phyloP scores from a whole-genome alignment of 2,888 invertebrate species.

The Lottia gigantea region DNA sequence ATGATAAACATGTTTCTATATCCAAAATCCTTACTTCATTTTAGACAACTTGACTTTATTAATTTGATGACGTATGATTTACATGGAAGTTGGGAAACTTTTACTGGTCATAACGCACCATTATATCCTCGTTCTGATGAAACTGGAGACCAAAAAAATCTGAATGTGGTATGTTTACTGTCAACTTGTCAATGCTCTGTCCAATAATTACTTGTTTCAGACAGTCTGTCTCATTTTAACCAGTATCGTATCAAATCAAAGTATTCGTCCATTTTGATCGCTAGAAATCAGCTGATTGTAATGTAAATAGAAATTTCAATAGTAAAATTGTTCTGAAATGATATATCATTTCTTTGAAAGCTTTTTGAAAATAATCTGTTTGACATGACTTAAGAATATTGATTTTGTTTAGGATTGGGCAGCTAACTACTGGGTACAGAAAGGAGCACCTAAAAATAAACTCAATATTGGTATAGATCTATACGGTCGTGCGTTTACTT shows the following conservation, averaged over 20 bases:
- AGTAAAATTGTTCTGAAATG: too few species aligned
- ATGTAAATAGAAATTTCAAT: too few species aligned
- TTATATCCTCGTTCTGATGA: conserved; percentile 40
- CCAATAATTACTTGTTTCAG: too few species aligned
- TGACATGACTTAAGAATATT: neutral
- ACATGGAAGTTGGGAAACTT: conserved; percentile 57
- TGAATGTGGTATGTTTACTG: conserved; percentile 30
- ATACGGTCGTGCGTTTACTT: conserved; percentile 56
- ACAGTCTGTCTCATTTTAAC: too few species aligned
- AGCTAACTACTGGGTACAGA: conserved; percentile 51
- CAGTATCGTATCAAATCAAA: too few species aligned
- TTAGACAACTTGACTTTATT: conserved; percentile 59
- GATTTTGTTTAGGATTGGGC: conserved; percentile 41
- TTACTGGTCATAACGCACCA: conserved; percentile 58
- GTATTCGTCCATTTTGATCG: too few species aligned
- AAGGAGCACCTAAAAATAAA: conserved; percentile 52
- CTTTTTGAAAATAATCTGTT: neutral
- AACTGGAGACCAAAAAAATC: conserved; percentile 17
- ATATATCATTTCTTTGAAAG: too few species aligned
- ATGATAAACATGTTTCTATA: neutral
- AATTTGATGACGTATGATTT: conserved; percentile 66
- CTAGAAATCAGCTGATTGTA: too few species aligned
- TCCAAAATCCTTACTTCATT: conserved; percentile 4
- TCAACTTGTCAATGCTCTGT: too few species aligned
- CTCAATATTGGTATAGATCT: conserved; percentile 54